Base-by-base conservation (phyloP, 2,888 invertebrate genomes). In the Eupsilia transversa region DNA sequence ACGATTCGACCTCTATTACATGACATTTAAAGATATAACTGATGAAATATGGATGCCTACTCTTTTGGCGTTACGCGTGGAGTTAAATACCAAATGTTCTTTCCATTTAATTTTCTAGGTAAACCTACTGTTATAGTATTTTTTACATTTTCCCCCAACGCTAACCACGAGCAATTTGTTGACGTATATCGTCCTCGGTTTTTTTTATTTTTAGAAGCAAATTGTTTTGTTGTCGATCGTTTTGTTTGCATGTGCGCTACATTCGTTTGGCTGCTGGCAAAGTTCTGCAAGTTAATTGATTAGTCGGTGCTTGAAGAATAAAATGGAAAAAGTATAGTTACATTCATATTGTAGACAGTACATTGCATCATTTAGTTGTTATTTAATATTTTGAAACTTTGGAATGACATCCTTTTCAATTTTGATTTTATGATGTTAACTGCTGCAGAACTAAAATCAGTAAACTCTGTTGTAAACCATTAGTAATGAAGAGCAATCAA, bases 201-300 rank as follows among this genome's bases (percentile, higher is more conserved):
- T 76, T 69, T 76, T 76, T 9, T 64, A 70, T 71, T 81, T 82
- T 77, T 54, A 57, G 41, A 67, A 60, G 41, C 38, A 72, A 82
- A 66, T 72, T 57, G 56, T 68, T 82, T 80, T 54, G 49, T 57
- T 7, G 3, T 68, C 27, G 7, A 38, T 56, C 30, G 4, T 49
- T 49, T 46, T 68, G 43, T 82, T 72, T 77, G 72, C 46, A 49
- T 35, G 30, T 43, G 71, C 46, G 72, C 72, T 82, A 66, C 17
- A 30, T 61, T 35, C 9, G 38, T 69, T 59, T 66, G 38, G 41
- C n/a, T 23, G 52, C 65, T 69, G 41, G 57, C 20, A 43, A 12
- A 23, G 35, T 59, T 57, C 17, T 30, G 7, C 3, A 10, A 43
- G 14, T 33, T 54, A 43, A 67, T 71, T 67, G 54, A 80, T 35